Percentiles rank a stretch among this genome's conserved stretches.
phyloP scores from a whole-genome alignment of 1,140 invertebrate species.

The Apis florea region DNA sequence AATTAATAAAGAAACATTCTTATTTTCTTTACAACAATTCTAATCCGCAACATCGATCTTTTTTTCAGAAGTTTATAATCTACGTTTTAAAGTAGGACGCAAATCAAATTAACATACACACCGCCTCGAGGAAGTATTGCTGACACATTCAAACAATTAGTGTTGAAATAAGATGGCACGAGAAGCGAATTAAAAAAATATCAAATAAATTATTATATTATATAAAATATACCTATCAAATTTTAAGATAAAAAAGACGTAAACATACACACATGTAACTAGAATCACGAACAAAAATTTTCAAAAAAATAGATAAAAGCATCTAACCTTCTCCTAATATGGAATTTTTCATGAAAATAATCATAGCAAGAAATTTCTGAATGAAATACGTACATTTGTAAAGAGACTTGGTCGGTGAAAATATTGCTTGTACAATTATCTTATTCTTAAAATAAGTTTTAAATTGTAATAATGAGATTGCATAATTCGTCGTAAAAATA shows the following conservation, averaged over 20 bases:
- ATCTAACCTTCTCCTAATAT: slow-evolving; percentile 13
- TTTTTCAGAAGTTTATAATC: not conserved
- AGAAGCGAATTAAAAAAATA: not conserved
- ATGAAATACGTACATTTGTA: slow-evolving; percentile 34
- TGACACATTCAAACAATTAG: not conserved
- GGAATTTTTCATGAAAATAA: not conserved
- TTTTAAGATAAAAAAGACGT: too few relatives aligned
- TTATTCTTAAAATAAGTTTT: slow-evolving; percentile 35
- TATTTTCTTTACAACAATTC: not conserved
- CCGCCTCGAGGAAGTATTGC: not conserved
- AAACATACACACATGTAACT: not conserved
- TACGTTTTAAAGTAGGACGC: slow-evolving; percentile 13
- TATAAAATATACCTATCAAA: not conserved
- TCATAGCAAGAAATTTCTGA: slow-evolving; percentile 12
- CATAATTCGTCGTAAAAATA: not conserved
- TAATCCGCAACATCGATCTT: not conserved
- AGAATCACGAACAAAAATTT: slow-evolving; percentile 31
- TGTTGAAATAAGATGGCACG: not conserved
- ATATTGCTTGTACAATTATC: slow-evolving; percentile 39
- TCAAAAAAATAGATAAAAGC: not conserved
- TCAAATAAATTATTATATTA: not conserved
- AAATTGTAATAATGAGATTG: not conserved
- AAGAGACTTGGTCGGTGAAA: not conserved
- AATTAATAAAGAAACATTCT: not conserved
- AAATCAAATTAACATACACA: slow-evolving; percentile 36